These are phyloP conservation scores for Epistrophe eligans DNA, from an alignment of 2,888 invertebrate genomes.

Conservation along the genomic window DNA sequence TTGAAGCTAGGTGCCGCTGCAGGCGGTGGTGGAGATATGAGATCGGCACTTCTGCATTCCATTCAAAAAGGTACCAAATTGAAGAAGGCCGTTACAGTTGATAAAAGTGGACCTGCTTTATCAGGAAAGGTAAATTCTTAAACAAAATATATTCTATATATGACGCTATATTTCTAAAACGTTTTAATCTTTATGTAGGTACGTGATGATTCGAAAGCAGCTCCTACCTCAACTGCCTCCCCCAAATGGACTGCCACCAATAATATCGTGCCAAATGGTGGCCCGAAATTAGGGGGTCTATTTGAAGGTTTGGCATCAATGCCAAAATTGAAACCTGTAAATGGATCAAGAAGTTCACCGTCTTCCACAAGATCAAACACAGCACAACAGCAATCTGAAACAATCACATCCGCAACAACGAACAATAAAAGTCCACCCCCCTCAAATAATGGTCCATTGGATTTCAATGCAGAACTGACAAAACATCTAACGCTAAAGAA, in stretches of 20 bases:
- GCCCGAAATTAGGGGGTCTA: slow-evolving; percentile 82
- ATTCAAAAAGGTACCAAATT: slow-evolving; percentile 92
- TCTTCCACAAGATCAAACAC: slow-evolving; percentile 75
- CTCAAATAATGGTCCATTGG: slow-evolving; percentile 81
- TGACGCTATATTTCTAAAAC: background rate
- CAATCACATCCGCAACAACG: slow-evolving; percentile 79
- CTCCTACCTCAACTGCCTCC: slow-evolving; percentile 77
- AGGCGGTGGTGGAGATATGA: slow-evolving; percentile 85
- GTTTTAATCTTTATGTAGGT: slow-evolving; percentile 55
- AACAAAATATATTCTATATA: background rate
- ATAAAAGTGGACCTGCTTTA: slow-evolving; percentile 93
- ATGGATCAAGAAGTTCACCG: slow-evolving; percentile 80
- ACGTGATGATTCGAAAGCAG: slow-evolving; percentile 75
- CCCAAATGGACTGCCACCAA: slow-evolving; percentile 76
- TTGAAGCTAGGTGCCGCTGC: slow-evolving; percentile 80
- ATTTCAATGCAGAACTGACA: slow-evolving; percentile 83
- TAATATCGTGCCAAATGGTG: slow-evolving; percentile 80
- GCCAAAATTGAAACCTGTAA: slow-evolving; percentile 84
- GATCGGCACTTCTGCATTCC: slow-evolving; percentile 90
- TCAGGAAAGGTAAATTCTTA: slow-evolving; percentile 86
- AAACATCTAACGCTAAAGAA: slow-evolving; percentile 83
- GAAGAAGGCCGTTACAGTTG: slow-evolving; percentile 94
- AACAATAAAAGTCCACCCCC: slow-evolving; percentile 77
- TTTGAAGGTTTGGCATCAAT: slow-evolving; percentile 83
- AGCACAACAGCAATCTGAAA: slow-evolving; percentile 71